A percentile compares a stretch with the other conserved stretches of the same genome.
phyloP scores from a whole-genome alignment of 2,797 vertebrate genomes.

The Mus spretus region DNA sequence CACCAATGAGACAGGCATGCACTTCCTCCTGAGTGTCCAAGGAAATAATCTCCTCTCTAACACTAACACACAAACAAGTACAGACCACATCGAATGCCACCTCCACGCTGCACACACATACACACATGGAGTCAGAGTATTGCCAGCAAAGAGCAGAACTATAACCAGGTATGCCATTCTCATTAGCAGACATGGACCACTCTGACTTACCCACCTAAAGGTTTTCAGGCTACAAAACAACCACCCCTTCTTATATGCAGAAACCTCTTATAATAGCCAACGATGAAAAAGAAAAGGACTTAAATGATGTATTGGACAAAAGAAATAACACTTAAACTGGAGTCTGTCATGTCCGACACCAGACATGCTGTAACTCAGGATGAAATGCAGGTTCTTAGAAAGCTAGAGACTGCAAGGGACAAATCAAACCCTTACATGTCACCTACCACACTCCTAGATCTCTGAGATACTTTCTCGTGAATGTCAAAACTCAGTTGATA shows the following conservation, averaged over 20 bases:
- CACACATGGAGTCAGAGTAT: rapidly evolving
- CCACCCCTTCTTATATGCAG: neutral
- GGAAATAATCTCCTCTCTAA: neutral
- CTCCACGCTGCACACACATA: neutral
- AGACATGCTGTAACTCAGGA: neutral
- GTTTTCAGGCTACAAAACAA: neutral
- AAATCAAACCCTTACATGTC: neutral
- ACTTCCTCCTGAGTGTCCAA: neutral
- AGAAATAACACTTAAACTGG: neutral
- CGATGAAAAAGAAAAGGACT: conserved; percentile 16
- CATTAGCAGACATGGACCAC: neutral
- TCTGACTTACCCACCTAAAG: neutral
- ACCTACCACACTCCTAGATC: neutral
- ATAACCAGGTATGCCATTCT: rapidly evolving
- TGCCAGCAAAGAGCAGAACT: rapidly evolving
- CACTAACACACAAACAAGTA: neutral
- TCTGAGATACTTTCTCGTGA: neutral
- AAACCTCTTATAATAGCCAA: neutral
- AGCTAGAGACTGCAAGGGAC: neutral
- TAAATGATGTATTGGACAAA: neutral
- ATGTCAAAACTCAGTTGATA: neutral
- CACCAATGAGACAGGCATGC: neutral
- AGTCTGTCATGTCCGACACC: no score
- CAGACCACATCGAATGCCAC: neutral
- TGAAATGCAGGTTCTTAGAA: neutral